These are phyloP conservation scores for Alloscopus bannaensis DNA, from an alignment of 2,888 invertebrate genomes.

Conservation along the genomic window DNA sequence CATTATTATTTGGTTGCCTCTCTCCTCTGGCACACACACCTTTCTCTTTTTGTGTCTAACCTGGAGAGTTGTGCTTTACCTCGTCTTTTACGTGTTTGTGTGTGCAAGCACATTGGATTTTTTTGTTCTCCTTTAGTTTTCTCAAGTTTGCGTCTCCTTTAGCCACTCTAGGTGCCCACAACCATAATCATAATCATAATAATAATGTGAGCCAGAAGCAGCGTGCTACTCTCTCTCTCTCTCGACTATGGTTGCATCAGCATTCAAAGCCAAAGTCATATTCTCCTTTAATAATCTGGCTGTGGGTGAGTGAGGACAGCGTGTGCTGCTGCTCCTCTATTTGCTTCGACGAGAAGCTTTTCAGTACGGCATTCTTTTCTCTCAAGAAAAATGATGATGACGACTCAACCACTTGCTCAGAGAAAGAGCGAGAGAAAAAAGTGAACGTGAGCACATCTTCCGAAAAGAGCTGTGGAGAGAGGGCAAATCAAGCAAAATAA, in stretches of 20 bases:
- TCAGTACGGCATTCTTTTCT: slow-evolving; percentile 31
- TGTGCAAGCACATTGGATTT: background rate
- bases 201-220: slow-evolving; percentile 45
- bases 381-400: slow-evolving; percentile 20
- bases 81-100: slow-evolving; percentile 3
- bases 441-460: too few relatives aligned
- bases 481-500: slow-evolving; percentile 8
- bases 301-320: slow-evolving; percentile 32
- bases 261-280: slow-evolving; percentile 50
- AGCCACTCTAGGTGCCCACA: slow-evolving; percentile 39
- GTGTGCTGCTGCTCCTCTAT: slow-evolving; percentile 25
- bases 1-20: slow-evolving; percentile 7
- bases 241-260: slow-evolving; percentile 45
- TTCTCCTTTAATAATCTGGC: slow-evolving; percentile 47
- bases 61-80: too few relatives aligned
- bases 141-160: slow-evolving; percentile 13
- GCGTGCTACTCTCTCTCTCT: too few relatives aligned
- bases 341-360: slow-evolving; percentile 33
- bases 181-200: slow-evolving; percentile 54
- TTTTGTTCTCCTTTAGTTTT: background rate
- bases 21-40: slow-evolving; percentile 16
- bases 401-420: slow-evolving; percentile 37
- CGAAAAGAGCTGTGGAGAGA: slow-evolving; percentile 9
- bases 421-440: background rate
- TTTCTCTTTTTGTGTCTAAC: slow-evolving; percentile 7